These are phyloP conservation scores for Conchocele bisecta DNA, from an alignment of 2,888 invertebrate species.

Conservation along the genomic window DNA sequence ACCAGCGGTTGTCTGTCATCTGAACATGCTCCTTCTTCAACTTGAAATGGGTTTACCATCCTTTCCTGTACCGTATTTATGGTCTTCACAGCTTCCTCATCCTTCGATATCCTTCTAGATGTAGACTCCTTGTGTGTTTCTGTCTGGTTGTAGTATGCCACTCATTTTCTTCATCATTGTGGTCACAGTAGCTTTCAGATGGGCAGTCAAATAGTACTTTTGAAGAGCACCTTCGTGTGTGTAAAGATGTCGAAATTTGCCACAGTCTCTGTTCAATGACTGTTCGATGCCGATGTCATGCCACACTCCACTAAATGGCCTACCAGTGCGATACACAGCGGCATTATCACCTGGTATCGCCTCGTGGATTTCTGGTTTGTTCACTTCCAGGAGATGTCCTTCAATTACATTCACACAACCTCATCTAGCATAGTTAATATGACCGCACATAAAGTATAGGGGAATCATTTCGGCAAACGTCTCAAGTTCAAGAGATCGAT, in stretches of 20 bases:
- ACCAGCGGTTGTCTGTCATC: conserved; percentile 19
- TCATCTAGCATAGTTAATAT: conserved; percentile 25
- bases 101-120: neutral
- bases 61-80: conserved; percentile 8
- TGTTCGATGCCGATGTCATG: conserved; percentile 32
- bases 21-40: conserved; percentile 15
- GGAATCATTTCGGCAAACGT: conserved; percentile 26
- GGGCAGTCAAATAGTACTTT: conserved; percentile 30
- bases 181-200: conserved; percentile 21
- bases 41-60: conserved; percentile 24
- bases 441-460: conserved; percentile 2
- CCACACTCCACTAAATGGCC: conserved; percentile 29
- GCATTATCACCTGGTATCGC: neutral
- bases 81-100: conserved; percentile 5
- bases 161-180: conserved; percentile 4
- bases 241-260: conserved; percentile 21
- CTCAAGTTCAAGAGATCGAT: conserved; percentile 12
- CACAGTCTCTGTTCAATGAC: conserved; percentile 36
- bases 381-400: conserved; percentile 1
- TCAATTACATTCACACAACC: conserved; percentile 7
- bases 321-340: conserved; percentile 2
- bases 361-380: conserved; percentile 1
- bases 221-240: conserved; percentile 17
- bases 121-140: conserved; percentile 9
- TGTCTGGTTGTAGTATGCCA: neutral